A percentile compares a stretch with the other conserved stretches of the same genome.
phyloP scores from a whole-genome alignment of 1,140 invertebrate species.

The Panonychus citri region DNA sequence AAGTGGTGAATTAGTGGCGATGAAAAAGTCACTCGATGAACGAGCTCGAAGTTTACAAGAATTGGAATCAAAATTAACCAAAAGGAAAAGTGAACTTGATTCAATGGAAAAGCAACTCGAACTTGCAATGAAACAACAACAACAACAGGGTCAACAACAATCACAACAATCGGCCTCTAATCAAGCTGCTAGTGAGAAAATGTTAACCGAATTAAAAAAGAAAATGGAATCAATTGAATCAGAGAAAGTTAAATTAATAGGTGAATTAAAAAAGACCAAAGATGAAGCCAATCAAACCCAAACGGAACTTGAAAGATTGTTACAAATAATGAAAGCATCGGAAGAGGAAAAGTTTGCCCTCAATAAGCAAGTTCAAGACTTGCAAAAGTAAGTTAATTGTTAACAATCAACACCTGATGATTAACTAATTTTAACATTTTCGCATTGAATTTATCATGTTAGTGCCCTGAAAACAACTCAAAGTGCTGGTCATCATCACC shows the following conservation, averaged over 20 bases:
- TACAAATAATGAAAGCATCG: constrained; percentile 75
- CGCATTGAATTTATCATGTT: not conserved
- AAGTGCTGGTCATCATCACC: not conserved
- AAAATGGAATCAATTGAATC: constrained; percentile 38
- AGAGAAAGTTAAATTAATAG: constrained; percentile 17
- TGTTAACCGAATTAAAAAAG: constrained; percentile 37
- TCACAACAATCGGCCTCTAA: not conserved
- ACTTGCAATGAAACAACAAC: constrained; percentile 7
- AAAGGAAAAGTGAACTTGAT: constrained; percentile 69
- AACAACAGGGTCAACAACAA: not conserved
- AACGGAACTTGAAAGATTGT: constrained; percentile 46
- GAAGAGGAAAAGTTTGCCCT: constrained; percentile 87
- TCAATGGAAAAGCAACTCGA: constrained; percentile 38
- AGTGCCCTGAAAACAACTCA: not conserved
- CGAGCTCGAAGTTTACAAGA: constrained; percentile 41
- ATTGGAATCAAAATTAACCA: constrained; percentile 51
- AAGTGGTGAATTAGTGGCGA: constrained; percentile 35
- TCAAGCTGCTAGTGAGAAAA: not conserved
- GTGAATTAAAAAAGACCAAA: constrained; percentile 3
- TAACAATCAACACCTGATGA: not conserved
- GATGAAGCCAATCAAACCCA: constrained; percentile 9
- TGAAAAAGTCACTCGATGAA: constrained; percentile 30
- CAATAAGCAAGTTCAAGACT: constrained; percentile 77
- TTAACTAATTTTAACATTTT: constrained; percentile 3
- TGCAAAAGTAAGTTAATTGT: constrained; percentile 51